Evolutionary conservation across 2,113 vertebrate species (phyloP), one percentile per base, ranked within the genome.

Genomic region (Alethe castanea): DNA sequence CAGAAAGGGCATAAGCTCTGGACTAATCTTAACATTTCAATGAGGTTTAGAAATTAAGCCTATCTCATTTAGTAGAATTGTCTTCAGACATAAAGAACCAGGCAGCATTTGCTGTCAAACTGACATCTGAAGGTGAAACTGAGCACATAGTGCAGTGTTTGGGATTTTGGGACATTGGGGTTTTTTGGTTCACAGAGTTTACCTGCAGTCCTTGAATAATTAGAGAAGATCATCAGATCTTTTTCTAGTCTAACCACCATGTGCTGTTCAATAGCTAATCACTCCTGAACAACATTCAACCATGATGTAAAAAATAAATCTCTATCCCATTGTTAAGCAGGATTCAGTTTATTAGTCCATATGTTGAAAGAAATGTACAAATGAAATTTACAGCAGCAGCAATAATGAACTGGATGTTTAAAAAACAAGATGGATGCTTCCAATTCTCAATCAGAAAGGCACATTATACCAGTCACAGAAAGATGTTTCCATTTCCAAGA

Each of bases 151-250:
- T 14, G 20, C 11, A 42, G 5, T 16, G 8, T 22, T 81, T 52
- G 18, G 18, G 23, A 40, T 29, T 87, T 72, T 9, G 7, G 1
- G 4, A 8, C 1, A 1, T 1, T 23, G 17, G 23, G 0, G 0
- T 8, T 33, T 59, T 86, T 62, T 60, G 16, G 11, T 54, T 59
- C 35, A 45, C 12, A 76, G 47, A 84, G 59, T 1, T 53, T 65
- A 25, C 10, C 47, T 70, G 29, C 5, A 67, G 9, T 16, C 36
- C 18, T 42, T 33, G 19, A 94, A 79, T 15, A 9, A 15, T 35
- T 29, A 71, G 12, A 81, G 42, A 57, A 40, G 20, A 67, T 16
- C 28, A 81, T 36, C n/a, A 65, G 5, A 61, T 81, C 12, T 59
- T 72, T 29, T 72, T 35, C 47, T 73, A 86, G 23, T 19, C 26